phyloP scores from a whole-genome alignment of 2,888 invertebrate species.

The Lacanobia oleracea region DNA sequence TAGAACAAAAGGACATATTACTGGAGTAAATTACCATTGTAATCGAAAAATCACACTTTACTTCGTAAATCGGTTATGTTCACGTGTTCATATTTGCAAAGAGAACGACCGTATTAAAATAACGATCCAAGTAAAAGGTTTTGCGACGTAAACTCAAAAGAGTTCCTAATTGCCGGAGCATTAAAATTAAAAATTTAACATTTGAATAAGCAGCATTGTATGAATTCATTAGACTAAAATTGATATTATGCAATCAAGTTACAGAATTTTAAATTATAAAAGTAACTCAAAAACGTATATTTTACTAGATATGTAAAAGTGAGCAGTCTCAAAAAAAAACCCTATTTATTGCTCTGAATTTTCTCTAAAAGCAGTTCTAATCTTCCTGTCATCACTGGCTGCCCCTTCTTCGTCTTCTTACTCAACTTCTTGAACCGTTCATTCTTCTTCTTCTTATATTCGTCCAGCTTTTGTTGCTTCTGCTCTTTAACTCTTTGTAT shows the following conservation, averaged over 20 bases:
- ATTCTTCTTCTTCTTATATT: conserved; percentile 93
- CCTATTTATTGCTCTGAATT: conserved; percentile 89
- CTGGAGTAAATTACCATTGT: conserved; percentile 62
- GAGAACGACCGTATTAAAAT: conserved; percentile 25
- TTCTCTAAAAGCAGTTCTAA: conserved; percentile 94
- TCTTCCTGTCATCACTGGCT: conserved; percentile 96
- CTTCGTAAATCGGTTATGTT: conserved; percentile 35
- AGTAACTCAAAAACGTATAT: background rate
- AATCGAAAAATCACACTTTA: conserved; percentile 54
- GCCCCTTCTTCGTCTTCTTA: conserved; percentile 95
- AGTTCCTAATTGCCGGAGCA: too few relatives aligned
- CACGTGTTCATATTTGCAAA: conserved; percentile 41
- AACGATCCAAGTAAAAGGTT: conserved; percentile 39
- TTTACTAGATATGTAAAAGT: background rate
- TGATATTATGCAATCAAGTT: background rate
- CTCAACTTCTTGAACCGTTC: conserved; percentile 93
- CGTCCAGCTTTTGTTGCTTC: conserved; percentile 91
- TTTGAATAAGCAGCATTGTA: background rate
- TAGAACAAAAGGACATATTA: conserved; percentile 64
- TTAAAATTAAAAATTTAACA: background rate
- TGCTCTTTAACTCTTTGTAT: conserved; percentile 88
- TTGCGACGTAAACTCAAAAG: too few relatives aligned
- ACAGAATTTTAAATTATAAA: background rate
- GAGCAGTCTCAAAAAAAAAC: conserved; percentile 3
- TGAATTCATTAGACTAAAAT: conserved; percentile 16